Evolutionary conservation across 2,888 invertebrate genomes (phyloP).

Genomic region (Hymenopus coronatus): DNA sequence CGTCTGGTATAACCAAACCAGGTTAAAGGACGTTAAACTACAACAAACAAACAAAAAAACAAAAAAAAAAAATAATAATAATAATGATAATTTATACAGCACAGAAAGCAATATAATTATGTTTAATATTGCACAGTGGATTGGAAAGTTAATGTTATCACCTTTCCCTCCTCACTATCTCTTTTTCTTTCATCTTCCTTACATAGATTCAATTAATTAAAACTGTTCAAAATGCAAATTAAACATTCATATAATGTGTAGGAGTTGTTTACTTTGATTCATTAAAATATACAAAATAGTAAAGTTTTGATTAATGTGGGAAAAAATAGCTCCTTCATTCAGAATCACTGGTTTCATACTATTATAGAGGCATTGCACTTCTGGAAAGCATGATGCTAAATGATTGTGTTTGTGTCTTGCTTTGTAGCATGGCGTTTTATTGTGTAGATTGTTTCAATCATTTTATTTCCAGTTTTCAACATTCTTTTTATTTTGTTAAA

Average conservation of each 20-base stretch:
- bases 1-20: too few species aligned
- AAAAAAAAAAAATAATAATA: too few species aligned
- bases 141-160: background rate
- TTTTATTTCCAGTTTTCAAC: background rate
- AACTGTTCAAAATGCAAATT: too few species aligned
- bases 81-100: background rate
- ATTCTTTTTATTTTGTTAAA: background rate
- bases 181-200: too few species aligned
- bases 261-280: background rate
- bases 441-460: slow-evolving; percentile 2
- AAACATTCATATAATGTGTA: background rate
- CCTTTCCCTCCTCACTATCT: background rate
- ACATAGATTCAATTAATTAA: too few species aligned
- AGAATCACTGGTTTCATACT: slow-evolving; percentile 8
- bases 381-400: slow-evolving; percentile 6
- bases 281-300: background rate
- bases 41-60: too few species aligned
- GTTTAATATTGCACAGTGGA: background rate
- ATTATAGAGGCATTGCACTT: slow-evolving; percentile 1
- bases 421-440: slow-evolving; percentile 17
- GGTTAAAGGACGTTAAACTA: too few species aligned
- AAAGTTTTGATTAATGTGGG: background rate
- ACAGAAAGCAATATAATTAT: background rate
- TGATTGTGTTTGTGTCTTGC: slow-evolving; percentile 3
- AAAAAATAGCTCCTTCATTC: background rate